Base-by-base conservation (phyloP, 2,797 vertebrate species). In the Ptychobarbus kaznakovi region DNA sequence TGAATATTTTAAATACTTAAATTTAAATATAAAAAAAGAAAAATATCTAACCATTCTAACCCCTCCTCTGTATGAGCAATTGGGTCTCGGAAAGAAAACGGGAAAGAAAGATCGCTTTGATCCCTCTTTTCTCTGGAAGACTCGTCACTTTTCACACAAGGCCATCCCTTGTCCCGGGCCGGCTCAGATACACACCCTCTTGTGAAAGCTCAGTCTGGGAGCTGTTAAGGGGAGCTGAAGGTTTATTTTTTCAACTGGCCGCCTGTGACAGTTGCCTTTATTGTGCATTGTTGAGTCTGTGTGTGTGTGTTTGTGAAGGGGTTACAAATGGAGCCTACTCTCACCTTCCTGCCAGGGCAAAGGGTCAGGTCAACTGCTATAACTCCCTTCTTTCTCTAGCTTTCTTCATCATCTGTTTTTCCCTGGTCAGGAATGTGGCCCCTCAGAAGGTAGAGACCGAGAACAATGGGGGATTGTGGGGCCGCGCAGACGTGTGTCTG, bases 201-300 rank as follows among this genome's bases (percentile, higher is more conserved):
- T 87, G 79, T 89, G 86, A 88, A 87, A 72, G 78, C 51, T 28
- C 58, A 46, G 82, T 94, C 95, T 95, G 94, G 95, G 94, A 95
- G 95, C 92, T 93, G 92, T 95, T 94, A 94, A 66, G 95, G 96
- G 95, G 93, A 95, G 94, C 84, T 92, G 85, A 92, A 90, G 94
- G 94, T 95, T 95, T 95, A 94, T 96, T 97, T 96, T 97, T 95
- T 94, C 95, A 95, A 89, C 88, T 91, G 94, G 95, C 93, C 90
- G 93, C 92, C 94, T 90, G 90, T 95, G 95, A 97, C 97, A 97
- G 96, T 96, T 95, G 94, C 95, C 94, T 95, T 97, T 96, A 97
- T 96, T 96, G 93, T 95, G 95, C 95, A 97, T 98, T 98, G 97
- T 98, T 96, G 94, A 90, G 89, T 86, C 77, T 90, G 91, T 74